Evolutionary conservation across 1,140 invertebrate genomes (phyloP), one percentile per base, ranked within the genome.

Genomic region (Lepidurus arcticus): DNA sequence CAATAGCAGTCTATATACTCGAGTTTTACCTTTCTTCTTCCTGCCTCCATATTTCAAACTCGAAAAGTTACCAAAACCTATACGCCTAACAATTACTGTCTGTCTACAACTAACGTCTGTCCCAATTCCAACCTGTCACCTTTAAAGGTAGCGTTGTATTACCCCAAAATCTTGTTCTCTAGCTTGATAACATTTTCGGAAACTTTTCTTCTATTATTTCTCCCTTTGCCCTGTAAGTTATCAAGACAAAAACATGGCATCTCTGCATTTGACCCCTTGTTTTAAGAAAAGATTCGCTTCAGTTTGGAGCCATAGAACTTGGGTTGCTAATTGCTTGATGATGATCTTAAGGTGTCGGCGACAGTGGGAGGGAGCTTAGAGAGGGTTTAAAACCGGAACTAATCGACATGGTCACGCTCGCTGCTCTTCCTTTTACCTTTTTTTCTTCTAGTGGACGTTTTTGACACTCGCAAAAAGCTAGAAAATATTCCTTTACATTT

Each of bases 341-440:
- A 65, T 65, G 53, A 65, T 65, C 53, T 65, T 65, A 13, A 65
- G 53, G 16, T 7, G 21, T n/a, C 53, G 53, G 53, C 53, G 53
- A 65, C 53, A 65, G 21, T 10, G 10, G 53, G 53, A 21, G 21
- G 53, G 53, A 16, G 53, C 53, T 65, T 65, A 65, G 13, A 16
- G 3, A 16, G 53, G 8, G 6, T 65, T 65, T 65, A 65, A 21
- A 65, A 7, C 13, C 53, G 53, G 53, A 65, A 65, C 53, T 10
- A 65, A 65, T 65, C 53, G 53, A 65, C 45, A 47, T 21, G 21
- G 53, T 65, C 53, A 65, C 53, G 53, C 53, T 65, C 53, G 21
- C 21, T 65, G 16, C 3, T 65, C 53, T n/a, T 13, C 21, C 53
- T 13, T 21, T 0, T 11, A n/a, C n/a, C 13, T 21, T 21, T 65